Evolutionary conservation across 2,888 invertebrate species (phyloP), one percentile per base, ranked within the genome.

Genomic region (Tortrix viridana): DNA sequence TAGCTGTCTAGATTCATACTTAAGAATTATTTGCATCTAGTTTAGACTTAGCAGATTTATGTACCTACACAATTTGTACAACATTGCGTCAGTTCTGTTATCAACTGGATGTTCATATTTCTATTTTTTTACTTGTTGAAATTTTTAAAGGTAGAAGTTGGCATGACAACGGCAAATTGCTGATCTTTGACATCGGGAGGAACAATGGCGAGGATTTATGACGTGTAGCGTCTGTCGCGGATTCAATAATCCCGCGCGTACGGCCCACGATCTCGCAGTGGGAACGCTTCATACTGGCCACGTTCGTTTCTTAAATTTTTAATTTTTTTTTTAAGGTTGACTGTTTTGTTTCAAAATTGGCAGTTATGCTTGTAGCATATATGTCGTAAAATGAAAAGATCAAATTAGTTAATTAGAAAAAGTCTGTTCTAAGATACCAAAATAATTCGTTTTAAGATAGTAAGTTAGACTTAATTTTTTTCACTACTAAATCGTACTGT

Each of bases 111-210:
- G n/a, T n/a, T 2, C 6, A 20, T 12, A 7, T 18, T 14, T 38
- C n/a, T n/a, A n/a, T 18, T 54, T 55, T 44, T 19, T 20, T 2
- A 41, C n/a, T 20, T 16, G 26, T 32, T 41, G 20, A 41, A 19
- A 26, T 49, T 52, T 6, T 32, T 19, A 18, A 68, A 69, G 69
- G 71, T 72, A 73, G 73, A 74, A 68, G 67, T 59, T 76, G 77
- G 80, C 74, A 78, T 82, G 77, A 85, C 88, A 88, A 89, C 85
- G 84, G 88, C 85, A 89, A 88, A 89, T 89, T 87, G 86, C 86
- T 88, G 89, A 91, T 90, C 91, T 91, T 88, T 91, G 89, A 88
- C 90, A 88, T 87, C 79, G 76, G 74, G 75, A 73, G 81, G 83
- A 88, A 90, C 89, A 90, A 90, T 89, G 88, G 88, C 69, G 75